Base-by-base conservation (phyloP, 2,113 vertebrate species). In the Donacobius atricapilla region DNA sequence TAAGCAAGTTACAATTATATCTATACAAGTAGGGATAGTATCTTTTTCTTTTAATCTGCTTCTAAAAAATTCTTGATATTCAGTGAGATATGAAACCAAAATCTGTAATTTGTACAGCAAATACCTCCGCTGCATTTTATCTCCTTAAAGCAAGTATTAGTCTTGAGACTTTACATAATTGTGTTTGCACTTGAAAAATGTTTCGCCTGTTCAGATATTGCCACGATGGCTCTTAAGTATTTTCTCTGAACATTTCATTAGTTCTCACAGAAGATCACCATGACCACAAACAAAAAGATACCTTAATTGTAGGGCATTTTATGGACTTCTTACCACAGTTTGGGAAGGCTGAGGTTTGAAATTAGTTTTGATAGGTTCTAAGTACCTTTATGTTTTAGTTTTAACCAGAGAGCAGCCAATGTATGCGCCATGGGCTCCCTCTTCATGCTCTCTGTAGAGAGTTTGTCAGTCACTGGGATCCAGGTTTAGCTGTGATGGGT, bases 271-370 rank as follows among this genome's bases (percentile, higher is more conserved):
- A 65, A 75, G 30, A 50, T 20, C 18, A 50, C 1, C 2, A 40
- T 19, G 12, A 51, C 8, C 37, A 72, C 27, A 78, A 95, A 72
- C 6, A 53, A n/a, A 75, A 23, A 21, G 13, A 31, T 6, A 83
- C 10, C 18, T 48, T 65, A 68, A 54, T 8, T 73, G 13, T 11
- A 48, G 16, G n/a, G 13, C n/a, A 50, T 35, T 16, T 11, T 61
- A 70, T 35, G 13, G 60, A 35, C 20, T 57, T 19, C 20, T 40
- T 51, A 24, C 8, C 66, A 25, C 25, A 39, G 31, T 71, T 71
- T 78, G 28, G 31, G 44, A 75, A 91, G 13, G 21, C n/a, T 84
- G 60, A 89, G 47, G 31, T 78, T 87, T 87, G 44, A 89, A 79
- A 31, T n/a, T 23, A 71, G 19, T 37, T 89, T 81, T 71, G 37